These are phyloP conservation scores for Tragelaphus strepsiceros DNA, from an alignment of 2,113 vertebrate genomes.

Conservation along the genomic window DNA sequence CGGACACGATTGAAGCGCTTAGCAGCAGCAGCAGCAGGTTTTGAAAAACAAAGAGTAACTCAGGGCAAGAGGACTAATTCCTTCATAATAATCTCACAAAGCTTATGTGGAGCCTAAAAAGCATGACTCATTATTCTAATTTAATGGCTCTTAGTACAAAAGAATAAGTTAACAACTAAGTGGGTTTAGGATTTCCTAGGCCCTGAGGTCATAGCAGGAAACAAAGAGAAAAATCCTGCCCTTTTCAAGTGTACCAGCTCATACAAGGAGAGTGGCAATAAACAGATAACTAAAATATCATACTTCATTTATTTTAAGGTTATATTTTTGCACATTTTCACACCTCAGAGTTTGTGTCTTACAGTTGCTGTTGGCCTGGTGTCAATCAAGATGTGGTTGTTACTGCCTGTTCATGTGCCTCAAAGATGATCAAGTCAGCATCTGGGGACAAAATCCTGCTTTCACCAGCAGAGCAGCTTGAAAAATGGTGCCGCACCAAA, in stretches of 20 bases:
- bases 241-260: neutral
- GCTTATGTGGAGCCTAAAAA: neutral
- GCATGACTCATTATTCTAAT: neutral
- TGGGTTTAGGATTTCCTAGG: neutral
- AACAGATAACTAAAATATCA: neutral
- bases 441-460: neutral
- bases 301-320: neutral
- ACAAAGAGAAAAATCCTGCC: neutral
- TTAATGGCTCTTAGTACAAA: neutral
- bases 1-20: too few species aligned
- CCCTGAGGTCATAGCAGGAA: neutral
- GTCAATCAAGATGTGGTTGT: neutral
- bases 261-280: neutral
- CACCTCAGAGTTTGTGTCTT: neutral
- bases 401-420: too few species aligned
- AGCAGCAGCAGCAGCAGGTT: too few species aligned
- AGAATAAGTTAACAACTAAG: neutral
- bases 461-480: too few species aligned
- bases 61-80: neutral
- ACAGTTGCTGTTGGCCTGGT: neutral
- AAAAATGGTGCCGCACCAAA: neutral
- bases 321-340: neutral
- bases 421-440: neutral
- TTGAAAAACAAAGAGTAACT: neutral
- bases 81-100: neutral